Conservation (phyloP, 2,113 vertebrate genomes). For the Passerina amoena region DNA sequence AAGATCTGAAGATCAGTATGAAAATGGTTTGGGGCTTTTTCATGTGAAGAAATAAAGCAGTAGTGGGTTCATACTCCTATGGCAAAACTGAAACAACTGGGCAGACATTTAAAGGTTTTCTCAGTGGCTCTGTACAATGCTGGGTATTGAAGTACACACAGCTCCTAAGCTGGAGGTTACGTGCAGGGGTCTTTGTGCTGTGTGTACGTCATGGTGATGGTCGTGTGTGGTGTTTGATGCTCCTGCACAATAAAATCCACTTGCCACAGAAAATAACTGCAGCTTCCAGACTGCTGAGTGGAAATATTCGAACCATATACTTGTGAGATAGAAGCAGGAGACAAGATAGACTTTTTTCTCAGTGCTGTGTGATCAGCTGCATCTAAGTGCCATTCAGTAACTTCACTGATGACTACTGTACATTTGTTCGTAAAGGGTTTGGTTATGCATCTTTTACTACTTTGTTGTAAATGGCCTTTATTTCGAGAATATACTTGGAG, state of each 20-base stretch:
- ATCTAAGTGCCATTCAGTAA: neutral
- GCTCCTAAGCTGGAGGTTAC: neutral
- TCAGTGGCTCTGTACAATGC: neutral
- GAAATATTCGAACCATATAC: neutral
- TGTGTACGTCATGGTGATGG: neutral
- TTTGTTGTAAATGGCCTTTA: neutral
- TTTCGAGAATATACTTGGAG: neutral
- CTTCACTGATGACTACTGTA: neutral
- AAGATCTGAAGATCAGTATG: neutral
- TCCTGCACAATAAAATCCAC: neutral
- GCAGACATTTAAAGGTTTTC: neutral
- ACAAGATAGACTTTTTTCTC: neutral
- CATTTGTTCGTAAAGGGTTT: neutral
- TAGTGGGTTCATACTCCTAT: neutral
- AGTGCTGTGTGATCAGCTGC: neutral
- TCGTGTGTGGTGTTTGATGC: neutral
- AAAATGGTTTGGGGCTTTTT: neutral
- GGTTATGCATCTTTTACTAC: neutral
- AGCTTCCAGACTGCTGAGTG: neutral
- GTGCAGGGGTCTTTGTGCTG: neutral
- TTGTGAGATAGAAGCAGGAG: neutral
- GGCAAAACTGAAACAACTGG: slow-evolving; percentile 11
- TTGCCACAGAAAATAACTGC: neutral
- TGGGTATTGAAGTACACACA: neutral
- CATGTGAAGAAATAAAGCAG: neutral